Evolutionary conservation across 2,888 invertebrate species (phyloP).

Genomic region (Iphiclides podalirius): DNA sequence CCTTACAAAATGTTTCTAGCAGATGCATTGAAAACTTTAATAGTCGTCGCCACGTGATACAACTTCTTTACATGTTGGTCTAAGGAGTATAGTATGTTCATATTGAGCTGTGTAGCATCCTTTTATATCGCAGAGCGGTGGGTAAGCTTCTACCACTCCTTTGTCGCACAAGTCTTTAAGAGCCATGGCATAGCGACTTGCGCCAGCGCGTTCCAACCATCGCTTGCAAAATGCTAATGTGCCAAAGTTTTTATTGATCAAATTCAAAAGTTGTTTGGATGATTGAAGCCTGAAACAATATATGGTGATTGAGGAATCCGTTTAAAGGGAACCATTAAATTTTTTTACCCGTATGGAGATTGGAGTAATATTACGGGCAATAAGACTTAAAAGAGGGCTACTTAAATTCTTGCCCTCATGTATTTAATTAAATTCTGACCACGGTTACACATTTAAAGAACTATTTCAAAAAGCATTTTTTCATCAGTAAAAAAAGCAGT

Average conservation of each 20-base stretch:
- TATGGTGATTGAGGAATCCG: background rate
- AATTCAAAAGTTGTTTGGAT: slow-evolving; percentile 93
- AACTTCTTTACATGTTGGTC: slow-evolving; percentile 99
- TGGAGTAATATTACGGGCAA: too few species aligned
- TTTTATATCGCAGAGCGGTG: slow-evolving; percentile 97
- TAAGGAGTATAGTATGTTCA: slow-evolving; percentile 97
- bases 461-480: too few species aligned
- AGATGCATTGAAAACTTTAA: slow-evolving; percentile 58
- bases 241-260: slow-evolving; percentile 97
- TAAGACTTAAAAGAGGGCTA: too few species aligned
- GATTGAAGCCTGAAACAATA: slow-evolving; percentile 86
- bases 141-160: slow-evolving; percentile 98
- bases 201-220: slow-evolving; percentile 98
- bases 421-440: too few species aligned
- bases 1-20: slow-evolving; percentile 1
- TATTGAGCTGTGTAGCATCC: slow-evolving; percentile 99
- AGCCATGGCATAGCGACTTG: slow-evolving; percentile 98
- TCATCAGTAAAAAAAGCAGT: too few species aligned
- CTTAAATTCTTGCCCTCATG: too few species aligned
- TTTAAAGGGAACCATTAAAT: too few species aligned
- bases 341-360: too few species aligned
- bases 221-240: slow-evolving; percentile 99
- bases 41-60: slow-evolving; percentile 98
- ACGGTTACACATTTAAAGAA: too few species aligned
- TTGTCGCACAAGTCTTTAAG: slow-evolving; percentile 99